Percentiles rank a stretch among this genome's conserved stretches.
Conservation (phyloP, 2,797 vertebrate species). For the Schizothorax lantsangensis region DNA sequence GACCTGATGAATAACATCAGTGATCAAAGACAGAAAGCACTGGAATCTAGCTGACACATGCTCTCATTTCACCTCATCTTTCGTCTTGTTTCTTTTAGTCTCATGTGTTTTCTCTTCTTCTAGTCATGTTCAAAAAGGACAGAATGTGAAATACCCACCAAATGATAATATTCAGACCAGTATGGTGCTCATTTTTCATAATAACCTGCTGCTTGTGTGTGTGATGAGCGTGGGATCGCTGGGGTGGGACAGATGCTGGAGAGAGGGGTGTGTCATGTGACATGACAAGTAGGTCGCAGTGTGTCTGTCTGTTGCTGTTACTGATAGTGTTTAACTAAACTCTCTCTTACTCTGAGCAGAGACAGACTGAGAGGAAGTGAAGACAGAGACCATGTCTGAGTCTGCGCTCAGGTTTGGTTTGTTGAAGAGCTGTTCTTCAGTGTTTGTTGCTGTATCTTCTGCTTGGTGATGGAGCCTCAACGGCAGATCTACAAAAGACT, state of each 20-base stretch:
- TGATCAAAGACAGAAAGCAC: background rate
- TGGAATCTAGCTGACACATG: background rate
- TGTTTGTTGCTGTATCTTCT: background rate
- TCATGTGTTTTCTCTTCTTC: background rate
- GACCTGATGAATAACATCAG: constrained; percentile 7
- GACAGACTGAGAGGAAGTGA: background rate
- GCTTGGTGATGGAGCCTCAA: constrained; percentile 58
- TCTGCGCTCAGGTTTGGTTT: background rate
- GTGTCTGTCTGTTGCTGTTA: background rate
- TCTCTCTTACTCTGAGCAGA: background rate
- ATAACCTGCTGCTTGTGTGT: background rate
- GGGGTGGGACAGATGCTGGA: constrained; percentile 19
- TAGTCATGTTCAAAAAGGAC: background rate
- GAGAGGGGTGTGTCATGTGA: constrained; percentile 18
- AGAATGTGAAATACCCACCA: background rate
- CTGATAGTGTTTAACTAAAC: background rate
- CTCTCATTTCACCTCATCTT: background rate
- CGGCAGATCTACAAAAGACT: constrained; percentile 70
- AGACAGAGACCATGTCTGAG: constrained; percentile 4
- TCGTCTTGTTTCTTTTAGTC: background rate
- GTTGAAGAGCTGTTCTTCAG: background rate
- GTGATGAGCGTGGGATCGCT: background rate
- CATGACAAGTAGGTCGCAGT: constrained; percentile 26
- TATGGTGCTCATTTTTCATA: background rate
- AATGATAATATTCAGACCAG: background rate